Percentiles rank a stretch among this genome's conserved stretches.
Evolutionary conservation across 1,140 invertebrate genomes (phyloP).

Genomic region (Orchestia grillus): DNA sequence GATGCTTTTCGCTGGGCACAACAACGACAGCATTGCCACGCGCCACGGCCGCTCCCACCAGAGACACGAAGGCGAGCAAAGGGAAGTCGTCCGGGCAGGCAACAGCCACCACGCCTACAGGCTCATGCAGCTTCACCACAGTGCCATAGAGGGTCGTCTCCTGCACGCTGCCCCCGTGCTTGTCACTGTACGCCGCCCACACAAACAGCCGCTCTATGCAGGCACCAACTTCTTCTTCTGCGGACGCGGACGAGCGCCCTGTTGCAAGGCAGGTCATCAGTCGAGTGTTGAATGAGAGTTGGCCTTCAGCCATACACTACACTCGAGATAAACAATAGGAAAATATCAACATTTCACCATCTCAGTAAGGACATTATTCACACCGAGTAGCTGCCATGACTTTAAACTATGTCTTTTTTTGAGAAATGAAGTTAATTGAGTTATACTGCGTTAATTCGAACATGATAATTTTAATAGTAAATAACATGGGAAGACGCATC

Average conservation of each 20-base stretch:
- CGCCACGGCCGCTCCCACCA: slow-evolving; percentile 72
- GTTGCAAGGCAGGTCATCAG: slow-evolving; percentile 67
- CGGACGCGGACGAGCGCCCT: slow-evolving; percentile 68
- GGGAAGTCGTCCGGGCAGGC: slow-evolving; percentile 73
- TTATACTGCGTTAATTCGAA: too few species aligned
- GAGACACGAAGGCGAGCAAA: slow-evolving; percentile 73
- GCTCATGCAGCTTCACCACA: slow-evolving; percentile 72
- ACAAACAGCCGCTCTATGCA: slow-evolving; percentile 72
- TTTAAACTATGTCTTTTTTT: background rate
- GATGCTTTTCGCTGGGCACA: slow-evolving; percentile 72
- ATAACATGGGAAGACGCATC: too few species aligned
- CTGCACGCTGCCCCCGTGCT: slow-evolving; percentile 73
- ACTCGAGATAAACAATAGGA: background rate
- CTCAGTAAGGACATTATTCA: background rate
- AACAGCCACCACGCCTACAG: slow-evolving; percentile 74
- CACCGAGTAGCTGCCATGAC: background rate
- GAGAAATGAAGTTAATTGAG: too few species aligned
- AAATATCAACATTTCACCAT: background rate
- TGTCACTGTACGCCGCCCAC: slow-evolving; percentile 74
- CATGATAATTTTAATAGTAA: too few species aligned
- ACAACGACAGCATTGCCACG: slow-evolving; percentile 73
- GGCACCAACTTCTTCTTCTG: slow-evolving; percentile 71
- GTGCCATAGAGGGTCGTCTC: slow-evolving; percentile 73
- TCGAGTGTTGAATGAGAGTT: background rate
- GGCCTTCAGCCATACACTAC: background rate